Conservation (phyloP, 2,888 invertebrate species). For the Halictus ligatus region DNA sequence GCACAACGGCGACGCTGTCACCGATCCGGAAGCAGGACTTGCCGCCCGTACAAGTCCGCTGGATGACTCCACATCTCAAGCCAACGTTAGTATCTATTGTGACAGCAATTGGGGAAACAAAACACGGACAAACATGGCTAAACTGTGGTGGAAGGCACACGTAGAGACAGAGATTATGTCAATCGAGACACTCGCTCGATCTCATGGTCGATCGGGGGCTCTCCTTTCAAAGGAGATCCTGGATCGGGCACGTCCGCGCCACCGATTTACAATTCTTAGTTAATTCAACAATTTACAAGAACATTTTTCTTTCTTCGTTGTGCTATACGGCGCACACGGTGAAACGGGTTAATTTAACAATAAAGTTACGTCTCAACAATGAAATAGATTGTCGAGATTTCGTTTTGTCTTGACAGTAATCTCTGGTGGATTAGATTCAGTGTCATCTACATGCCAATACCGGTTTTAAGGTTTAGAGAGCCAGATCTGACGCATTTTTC, state of each 20-base stretch:
- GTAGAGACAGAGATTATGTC: constrained; percentile 35
- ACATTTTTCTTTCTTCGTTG: too few species aligned
- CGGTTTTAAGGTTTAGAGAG: constrained; percentile 16
- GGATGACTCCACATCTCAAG: constrained; percentile 78
- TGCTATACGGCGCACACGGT: too few species aligned
- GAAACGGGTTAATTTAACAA: too few species aligned
- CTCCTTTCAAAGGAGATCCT: constrained; percentile 37
- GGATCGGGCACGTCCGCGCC: neutral
- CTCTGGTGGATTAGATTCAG: neutral
- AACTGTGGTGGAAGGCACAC: constrained; percentile 44
- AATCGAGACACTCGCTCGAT: constrained; percentile 20
- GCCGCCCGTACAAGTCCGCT: constrained; percentile 76
- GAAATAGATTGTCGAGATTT: neutral
- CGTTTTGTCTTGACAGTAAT: neutral
- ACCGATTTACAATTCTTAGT: constrained; percentile 2
- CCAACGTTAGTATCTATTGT: constrained; percentile 79
- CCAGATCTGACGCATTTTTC: constrained; percentile 8
- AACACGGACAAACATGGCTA: constrained; percentile 1
- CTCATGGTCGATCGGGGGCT: constrained; percentile 18
- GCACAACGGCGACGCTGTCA: constrained; percentile 69
- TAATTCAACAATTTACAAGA: too few species aligned
- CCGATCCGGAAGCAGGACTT: constrained; percentile 75
- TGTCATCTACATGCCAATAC: constrained; percentile 25
- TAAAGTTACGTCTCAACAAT: too few species aligned
- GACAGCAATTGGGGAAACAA: constrained; percentile 24